Conservation (phyloP, 2,797 vertebrate species). For the Saxicola maurus region DNA sequence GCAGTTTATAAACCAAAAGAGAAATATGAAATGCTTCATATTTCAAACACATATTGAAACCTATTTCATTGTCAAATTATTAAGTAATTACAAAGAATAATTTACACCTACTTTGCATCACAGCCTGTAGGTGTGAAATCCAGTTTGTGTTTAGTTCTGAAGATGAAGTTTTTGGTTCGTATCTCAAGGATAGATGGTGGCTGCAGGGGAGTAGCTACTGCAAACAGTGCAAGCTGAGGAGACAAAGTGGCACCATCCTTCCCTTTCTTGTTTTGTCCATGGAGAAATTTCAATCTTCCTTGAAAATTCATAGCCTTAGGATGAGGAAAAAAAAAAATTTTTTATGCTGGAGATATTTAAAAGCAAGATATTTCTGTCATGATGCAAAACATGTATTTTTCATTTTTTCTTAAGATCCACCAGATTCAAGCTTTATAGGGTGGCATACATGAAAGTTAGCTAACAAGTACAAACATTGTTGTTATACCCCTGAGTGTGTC, state of each 20-base stretch:
- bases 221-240: conserved; percentile 81
- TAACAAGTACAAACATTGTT: neutral
- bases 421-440: neutral
- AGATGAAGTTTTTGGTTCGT: conserved; percentile 83
- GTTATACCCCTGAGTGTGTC: neutral
- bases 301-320: conserved; percentile 84
- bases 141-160: conserved; percentile 85
- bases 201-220: conserved; percentile 80
- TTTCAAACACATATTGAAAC: neutral
- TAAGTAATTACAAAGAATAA: neutral
- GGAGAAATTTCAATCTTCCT: conserved; percentile 82
- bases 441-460: neutral
- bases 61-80: neutral
- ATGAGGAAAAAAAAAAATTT: neutral
- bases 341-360: neutral
- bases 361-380: neutral
- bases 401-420: neutral
- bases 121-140: conserved; percentile 84
- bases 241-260: conserved; percentile 75
- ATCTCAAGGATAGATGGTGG: conserved; percentile 85
- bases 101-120: conserved; percentile 78
- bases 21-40: neutral
- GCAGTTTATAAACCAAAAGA: neutral
- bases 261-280: conserved; percentile 82
- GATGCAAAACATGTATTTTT: neutral